phyloP scores from a whole-genome alignment of 2,113 vertebrate genomes.

The Centropus bengalensis region DNA sequence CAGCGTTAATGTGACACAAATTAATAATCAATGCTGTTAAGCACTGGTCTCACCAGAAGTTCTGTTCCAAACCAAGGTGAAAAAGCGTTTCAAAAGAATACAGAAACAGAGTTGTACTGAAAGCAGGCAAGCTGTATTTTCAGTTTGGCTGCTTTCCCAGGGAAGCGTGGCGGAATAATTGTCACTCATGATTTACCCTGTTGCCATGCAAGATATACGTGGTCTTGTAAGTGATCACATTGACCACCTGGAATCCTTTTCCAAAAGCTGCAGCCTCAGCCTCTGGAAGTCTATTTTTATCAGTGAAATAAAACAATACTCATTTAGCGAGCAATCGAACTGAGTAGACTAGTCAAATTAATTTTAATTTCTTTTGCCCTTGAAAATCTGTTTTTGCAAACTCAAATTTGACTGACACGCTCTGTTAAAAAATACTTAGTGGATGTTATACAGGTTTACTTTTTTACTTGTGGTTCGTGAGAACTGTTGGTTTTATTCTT shows the following conservation, averaged over 20 bases:
- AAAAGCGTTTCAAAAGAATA: not conserved
- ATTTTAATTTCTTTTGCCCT: not conserved
- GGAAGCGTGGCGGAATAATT: not conserved
- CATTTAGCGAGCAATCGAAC: not conserved
- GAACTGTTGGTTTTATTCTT: not conserved
- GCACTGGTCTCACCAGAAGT: not conserved
- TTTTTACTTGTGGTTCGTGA: not conserved
- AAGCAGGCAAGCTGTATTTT: not conserved
- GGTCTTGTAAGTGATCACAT: not conserved
- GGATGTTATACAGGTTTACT: not conserved
- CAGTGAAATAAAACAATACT: not conserved
- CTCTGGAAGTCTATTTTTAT: not conserved
- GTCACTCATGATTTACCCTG: not conserved
- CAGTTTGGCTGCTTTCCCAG: constrained; percentile 28
- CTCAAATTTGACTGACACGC: not conserved
- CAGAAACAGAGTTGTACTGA: not conserved
- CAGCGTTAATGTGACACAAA: not conserved
- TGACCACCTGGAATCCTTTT: not conserved
- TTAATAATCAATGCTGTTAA: not conserved
- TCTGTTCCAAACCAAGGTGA: not conserved
- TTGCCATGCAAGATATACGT: not conserved
- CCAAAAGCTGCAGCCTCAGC: not conserved
- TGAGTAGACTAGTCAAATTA: not conserved
- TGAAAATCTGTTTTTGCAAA: not conserved
- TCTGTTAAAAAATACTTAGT: not conserved